phyloP scores from a whole-genome alignment of 2,888 invertebrate genomes.

The Rugalucina vietnamica region DNA sequence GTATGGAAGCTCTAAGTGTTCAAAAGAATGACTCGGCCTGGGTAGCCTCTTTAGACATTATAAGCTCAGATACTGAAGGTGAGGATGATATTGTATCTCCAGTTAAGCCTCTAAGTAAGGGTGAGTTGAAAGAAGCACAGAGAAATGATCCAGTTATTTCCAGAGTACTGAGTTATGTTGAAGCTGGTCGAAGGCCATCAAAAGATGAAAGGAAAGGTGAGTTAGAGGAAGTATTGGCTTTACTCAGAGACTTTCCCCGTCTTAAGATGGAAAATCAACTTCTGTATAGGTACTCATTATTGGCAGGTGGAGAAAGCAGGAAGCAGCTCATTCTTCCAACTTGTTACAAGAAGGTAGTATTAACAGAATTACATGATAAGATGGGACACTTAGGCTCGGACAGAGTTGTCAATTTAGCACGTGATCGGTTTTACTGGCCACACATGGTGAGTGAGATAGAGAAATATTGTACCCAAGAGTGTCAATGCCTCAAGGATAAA shows the following conservation, averaged over 20 bases:
- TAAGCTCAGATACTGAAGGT: neutral
- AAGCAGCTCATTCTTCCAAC: slow-evolving; percentile 21
- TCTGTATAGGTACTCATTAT: neutral
- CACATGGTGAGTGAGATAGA: slow-evolving; percentile 11
- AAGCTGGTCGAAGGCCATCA: neutral
- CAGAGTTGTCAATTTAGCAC: slow-evolving; percentile 9
- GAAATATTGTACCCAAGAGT: neutral
- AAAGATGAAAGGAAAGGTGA: too few species aligned
- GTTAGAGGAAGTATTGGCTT: too few species aligned
- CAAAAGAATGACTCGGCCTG: neutral
- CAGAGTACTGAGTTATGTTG: neutral
- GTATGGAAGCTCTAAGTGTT: neutral
- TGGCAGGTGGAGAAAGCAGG: neutral
- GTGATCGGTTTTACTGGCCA: slow-evolving; percentile 29
- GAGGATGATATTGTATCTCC: neutral
- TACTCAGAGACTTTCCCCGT: too few species aligned
- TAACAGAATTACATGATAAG: neutral
- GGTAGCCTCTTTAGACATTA: neutral
- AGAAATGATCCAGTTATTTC: neutral
- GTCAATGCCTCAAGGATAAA: slow-evolving; percentile 25
- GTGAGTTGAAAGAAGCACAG: neutral
- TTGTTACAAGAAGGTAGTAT: neutral
- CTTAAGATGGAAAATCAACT: too few species aligned
- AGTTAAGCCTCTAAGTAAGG: neutral
- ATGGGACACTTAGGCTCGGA: slow-evolving; percentile 29